Conservation (phyloP, 1,140 invertebrate species). For the Leptopilina clavipes region DNA sequence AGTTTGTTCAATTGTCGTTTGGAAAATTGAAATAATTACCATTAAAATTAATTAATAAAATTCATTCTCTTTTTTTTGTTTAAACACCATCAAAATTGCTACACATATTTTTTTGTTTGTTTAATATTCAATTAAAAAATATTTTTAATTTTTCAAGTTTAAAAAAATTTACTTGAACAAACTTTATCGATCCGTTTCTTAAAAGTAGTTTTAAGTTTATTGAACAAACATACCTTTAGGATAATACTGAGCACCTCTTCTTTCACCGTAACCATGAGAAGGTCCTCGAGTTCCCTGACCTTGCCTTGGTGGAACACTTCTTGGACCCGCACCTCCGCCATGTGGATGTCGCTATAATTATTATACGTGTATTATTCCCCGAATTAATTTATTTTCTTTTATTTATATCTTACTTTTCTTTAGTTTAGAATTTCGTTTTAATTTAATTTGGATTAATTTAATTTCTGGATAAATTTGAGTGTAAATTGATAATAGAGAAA, state of each 20-base stretch:
- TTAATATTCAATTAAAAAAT: too few species aligned
- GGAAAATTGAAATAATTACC: neutral
- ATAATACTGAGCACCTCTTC: constrained; percentile 83
- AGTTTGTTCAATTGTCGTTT: constrained; percentile 50
- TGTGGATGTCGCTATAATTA: constrained; percentile 70
- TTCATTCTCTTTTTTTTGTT: too few species aligned
- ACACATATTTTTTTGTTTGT: too few species aligned
- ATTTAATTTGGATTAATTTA: too few species aligned
- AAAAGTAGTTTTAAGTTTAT: constrained; percentile 2
- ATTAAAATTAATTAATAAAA: neutral
- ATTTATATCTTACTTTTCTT: constrained; percentile 46
- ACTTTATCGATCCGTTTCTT: constrained; percentile 31
- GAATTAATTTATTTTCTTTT: neutral
- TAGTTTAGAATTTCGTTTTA: neutral
- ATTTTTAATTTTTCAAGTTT: neutral
- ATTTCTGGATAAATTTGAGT: too few species aligned
- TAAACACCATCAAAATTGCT: too few species aligned
- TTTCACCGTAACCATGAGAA: constrained; percentile 82
- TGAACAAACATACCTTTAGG: constrained; percentile 78
- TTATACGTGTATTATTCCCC: neutral
- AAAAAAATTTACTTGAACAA: constrained; percentile 41
- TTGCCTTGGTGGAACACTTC: constrained; percentile 74
- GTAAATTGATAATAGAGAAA: too few species aligned
- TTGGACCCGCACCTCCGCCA: constrained; percentile 72
- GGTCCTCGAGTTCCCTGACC: constrained; percentile 74